phyloP scores from a whole-genome alignment of 1,140 invertebrate species.

The Cydia pomonella region DNA sequence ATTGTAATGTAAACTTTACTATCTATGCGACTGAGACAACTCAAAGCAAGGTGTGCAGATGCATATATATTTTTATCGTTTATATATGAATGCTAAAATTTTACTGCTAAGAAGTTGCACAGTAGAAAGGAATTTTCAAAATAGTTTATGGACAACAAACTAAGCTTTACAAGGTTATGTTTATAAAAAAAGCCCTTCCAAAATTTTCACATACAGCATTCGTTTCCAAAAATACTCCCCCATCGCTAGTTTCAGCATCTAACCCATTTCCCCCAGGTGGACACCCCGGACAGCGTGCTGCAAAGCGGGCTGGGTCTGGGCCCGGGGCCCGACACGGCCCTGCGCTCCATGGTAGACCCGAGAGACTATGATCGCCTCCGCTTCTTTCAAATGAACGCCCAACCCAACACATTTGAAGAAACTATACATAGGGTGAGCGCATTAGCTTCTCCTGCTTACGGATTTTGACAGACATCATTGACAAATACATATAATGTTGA shows the following conservation, averaged over 20 bases:
- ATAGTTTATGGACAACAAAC: no score
- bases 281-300: constrained; percentile 87
- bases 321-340: constrained; percentile 84
- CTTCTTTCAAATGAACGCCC: constrained; percentile 89
- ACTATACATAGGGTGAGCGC: constrained; percentile 90
- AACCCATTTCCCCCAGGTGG: constrained; percentile 82
- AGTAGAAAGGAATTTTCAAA: background rate
- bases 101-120: background rate
- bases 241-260: constrained; percentile 13
- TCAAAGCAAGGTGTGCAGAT: no score
- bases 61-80: no score
- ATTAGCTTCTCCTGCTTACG: constrained; percentile 51
- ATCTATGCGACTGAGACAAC: background rate
- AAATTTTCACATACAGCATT: no score
- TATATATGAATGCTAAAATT: no score
- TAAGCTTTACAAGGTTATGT: no score
- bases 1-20: background rate
- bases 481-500: background rate
- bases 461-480: constrained; percentile 48
- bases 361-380: constrained; percentile 88
- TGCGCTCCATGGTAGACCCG: constrained; percentile 87
- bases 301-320: constrained; percentile 85
- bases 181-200: no score
- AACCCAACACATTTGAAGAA: constrained; percentile 91
- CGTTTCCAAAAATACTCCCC: background rate